phyloP scores from a whole-genome alignment of 2,113 vertebrate species.

The Dicaeum eximium region DNA sequence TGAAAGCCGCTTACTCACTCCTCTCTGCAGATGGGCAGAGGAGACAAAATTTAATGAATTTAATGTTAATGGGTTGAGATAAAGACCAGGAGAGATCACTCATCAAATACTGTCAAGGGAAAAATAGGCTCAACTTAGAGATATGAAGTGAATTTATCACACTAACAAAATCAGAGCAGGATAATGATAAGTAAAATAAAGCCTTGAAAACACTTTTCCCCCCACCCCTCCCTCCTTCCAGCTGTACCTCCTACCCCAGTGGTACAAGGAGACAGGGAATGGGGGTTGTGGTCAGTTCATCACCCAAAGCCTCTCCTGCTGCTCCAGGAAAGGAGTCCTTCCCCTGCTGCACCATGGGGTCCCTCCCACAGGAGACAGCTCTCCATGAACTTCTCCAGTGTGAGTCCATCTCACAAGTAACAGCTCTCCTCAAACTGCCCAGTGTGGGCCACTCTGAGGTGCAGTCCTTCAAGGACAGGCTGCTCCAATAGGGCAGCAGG shows the following conservation, averaged over 20 bases:
- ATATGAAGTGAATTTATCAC: background rate
- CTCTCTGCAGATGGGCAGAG: background rate
- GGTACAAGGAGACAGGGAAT: background rate
- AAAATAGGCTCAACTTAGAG: background rate
- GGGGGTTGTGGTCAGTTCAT: background rate
- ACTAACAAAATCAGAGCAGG: background rate
- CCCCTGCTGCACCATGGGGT: background rate
- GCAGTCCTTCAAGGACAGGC: background rate
- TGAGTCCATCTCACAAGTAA: background rate
- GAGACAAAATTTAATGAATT: background rate
- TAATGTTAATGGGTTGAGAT: background rate
- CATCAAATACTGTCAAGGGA: background rate
- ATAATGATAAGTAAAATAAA: background rate
- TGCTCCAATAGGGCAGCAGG: background rate
- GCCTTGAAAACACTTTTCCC: background rate
- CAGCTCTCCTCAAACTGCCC: background rate
- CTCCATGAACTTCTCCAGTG: background rate
- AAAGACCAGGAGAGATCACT: background rate
- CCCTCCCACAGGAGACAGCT: background rate
- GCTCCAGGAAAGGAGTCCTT: background rate
- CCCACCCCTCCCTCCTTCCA: background rate
- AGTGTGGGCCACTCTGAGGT: rapidly evolving
- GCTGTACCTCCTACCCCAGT: background rate
- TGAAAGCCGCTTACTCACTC: background rate
- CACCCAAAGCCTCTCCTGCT: background rate